Percentiles rank a stretch among this genome's conserved stretches.
Evolutionary conservation across 2,888 invertebrate genomes (phyloP).

Genomic region (Cephus spinipes): DNA sequence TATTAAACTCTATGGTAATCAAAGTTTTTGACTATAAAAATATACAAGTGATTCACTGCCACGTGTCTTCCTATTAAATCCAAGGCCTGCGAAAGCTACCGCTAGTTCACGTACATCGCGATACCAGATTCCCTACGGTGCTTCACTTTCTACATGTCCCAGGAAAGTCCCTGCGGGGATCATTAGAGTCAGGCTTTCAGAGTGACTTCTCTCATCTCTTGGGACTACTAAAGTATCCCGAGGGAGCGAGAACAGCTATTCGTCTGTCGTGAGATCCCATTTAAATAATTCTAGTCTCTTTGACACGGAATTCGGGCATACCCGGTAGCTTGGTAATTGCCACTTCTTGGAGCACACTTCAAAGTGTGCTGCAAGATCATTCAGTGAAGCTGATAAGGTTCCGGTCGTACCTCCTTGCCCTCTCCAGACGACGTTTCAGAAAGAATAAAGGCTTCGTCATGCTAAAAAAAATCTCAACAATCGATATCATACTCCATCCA

Average conservation of each 20-base stretch:
- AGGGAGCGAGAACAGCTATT: background rate
- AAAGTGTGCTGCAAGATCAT: background rate
- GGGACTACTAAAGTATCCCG: background rate
- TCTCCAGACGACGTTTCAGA: background rate
- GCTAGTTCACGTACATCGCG: background rate
- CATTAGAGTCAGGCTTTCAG: background rate
- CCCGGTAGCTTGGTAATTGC: background rate
- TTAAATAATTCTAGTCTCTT: background rate
- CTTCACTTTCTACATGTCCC: background rate
- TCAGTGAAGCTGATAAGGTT: background rate
- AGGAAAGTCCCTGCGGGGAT: background rate
- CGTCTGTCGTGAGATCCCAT: background rate
- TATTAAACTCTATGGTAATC: background rate
- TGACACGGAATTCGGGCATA: background rate
- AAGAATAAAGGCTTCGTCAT: background rate
- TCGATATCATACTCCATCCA: background rate
- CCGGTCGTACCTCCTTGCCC: background rate
- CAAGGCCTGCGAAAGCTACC: background rate
- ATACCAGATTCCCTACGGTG: background rate
- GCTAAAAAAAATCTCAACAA: background rate
- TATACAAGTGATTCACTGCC: conserved; percentile 1
- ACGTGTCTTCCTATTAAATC: background rate
- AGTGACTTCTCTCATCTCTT: background rate
- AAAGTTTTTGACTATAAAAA: background rate
- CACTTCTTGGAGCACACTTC: background rate